Evolutionary conservation across 2,797 vertebrate species (phyloP).

Genomic region (Oryzias sinensis): DNA sequence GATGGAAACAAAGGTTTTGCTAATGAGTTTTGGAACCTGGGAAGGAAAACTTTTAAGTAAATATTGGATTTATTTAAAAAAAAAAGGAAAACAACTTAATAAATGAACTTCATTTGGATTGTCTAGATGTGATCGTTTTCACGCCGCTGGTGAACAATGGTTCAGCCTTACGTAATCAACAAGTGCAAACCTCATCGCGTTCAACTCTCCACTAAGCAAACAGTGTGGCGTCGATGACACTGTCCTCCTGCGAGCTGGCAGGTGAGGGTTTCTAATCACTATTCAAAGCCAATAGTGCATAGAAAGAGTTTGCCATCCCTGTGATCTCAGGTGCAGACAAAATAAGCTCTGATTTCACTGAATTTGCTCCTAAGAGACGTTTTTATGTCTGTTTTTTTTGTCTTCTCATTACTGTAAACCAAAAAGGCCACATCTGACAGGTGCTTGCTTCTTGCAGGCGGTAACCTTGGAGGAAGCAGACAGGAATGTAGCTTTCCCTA

Average conservation of each 20-base stretch:
- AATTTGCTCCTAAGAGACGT: conserved; percentile 20
- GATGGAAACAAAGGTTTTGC: conserved; percentile 47
- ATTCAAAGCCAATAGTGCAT: conserved; percentile 29
- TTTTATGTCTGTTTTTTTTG: conserved; percentile 21
- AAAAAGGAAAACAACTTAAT: conserved; percentile 11
- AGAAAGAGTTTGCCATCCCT: conserved; percentile 30
- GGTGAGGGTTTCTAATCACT: conserved; percentile 38
- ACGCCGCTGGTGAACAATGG: conserved; percentile 60
- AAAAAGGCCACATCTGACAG: conserved; percentile 71
- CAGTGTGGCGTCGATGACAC: conserved; percentile 43
- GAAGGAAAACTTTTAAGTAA: too few relatives aligned
- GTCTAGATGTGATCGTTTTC: conserved; percentile 50
- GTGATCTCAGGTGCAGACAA: conserved; percentile 33
- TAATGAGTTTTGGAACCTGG: conserved; percentile 5
- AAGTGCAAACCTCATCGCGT: conserved; percentile 65
- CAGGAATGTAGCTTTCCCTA: conserved; percentile 71
- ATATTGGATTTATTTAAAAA: too few relatives aligned
- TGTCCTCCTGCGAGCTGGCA: conserved; percentile 29
- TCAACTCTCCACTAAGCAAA: conserved; percentile 60
- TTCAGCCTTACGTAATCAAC: conserved; percentile 68
- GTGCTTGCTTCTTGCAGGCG: conserved; percentile 66
- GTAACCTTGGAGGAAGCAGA: conserved; percentile 80
- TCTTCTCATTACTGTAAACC: conserved; percentile 26
- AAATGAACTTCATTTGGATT: conserved; percentile 20
- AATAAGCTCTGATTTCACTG: conserved; percentile 14